Percentiles rank a stretch among this genome's conserved stretches.
These are phyloP conservation scores for Mustela nigripes DNA, from an alignment of 2,113 vertebrate genomes.

Conservation along the genomic window DNA sequence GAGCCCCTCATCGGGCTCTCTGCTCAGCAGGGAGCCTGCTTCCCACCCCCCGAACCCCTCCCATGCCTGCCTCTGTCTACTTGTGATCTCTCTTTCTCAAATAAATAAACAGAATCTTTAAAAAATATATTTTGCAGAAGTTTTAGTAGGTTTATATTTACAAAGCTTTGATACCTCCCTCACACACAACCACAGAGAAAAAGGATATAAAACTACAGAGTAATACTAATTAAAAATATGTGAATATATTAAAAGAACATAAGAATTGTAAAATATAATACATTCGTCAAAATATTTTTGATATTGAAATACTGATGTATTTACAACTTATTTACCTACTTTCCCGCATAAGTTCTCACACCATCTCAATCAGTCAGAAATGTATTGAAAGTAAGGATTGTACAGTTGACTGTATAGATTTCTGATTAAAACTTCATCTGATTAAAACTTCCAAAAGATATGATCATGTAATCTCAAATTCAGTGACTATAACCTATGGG, in stretches of 20 bases:
- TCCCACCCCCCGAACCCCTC: too few species aligned
- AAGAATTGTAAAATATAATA: neutral
- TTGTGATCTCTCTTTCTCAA: too few species aligned
- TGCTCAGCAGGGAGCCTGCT: too few species aligned
- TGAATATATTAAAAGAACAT: neutral
- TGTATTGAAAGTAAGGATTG: neutral
- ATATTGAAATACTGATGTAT: neutral
- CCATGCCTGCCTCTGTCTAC: too few species aligned
- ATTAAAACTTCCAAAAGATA: neutral
- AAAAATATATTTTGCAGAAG: neutral
- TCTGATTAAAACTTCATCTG: neutral
- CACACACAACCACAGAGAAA: neutral
- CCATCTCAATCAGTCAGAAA: neutral
- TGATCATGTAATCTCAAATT: neutral
- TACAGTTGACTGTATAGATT: neutral
- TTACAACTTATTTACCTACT: neutral
- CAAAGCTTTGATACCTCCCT: neutral
- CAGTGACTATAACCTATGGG: neutral
- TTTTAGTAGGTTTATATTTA: neutral
- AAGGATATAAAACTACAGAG: neutral
- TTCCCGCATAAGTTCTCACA: neutral
- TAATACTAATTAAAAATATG: neutral
- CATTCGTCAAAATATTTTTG: neutral
- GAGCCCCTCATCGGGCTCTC: fast-evolving
- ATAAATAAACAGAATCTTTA: neutral